A percentile compares a stretch with the other conserved stretches of the same genome.
Evolutionary conservation across 2,888 invertebrate species (phyloP).

Genomic region (Protodeltote pygarga): DNA sequence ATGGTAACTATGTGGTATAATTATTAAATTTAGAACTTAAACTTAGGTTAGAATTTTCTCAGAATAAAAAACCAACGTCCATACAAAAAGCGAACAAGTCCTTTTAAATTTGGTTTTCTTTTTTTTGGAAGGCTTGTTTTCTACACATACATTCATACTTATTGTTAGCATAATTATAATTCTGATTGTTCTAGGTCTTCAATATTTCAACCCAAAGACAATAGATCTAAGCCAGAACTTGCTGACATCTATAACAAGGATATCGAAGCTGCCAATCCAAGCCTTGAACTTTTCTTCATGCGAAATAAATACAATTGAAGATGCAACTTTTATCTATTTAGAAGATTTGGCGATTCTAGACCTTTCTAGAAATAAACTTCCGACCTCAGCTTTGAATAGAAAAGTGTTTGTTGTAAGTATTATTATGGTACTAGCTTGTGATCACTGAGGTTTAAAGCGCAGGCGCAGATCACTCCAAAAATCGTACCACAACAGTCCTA

Average conservation of each 20-base stretch:
- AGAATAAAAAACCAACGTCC: no score
- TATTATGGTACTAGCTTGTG: conserved; percentile 18
- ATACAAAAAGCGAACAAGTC: no score
- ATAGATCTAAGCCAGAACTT: conserved; percentile 71
- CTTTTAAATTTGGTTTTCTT: no score
- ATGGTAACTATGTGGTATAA: conserved; percentile 57
- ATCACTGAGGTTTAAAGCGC: no score
- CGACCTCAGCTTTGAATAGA: conserved; percentile 80
- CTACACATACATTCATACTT: no score
- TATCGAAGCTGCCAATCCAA: conserved; percentile 80
- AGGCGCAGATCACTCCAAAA: no score
- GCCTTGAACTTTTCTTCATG: conserved; percentile 87
- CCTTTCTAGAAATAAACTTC: conserved; percentile 89
- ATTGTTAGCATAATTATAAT: not conserved
- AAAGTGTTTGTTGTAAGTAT: conserved; percentile 88
- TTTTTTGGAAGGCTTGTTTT: no score
- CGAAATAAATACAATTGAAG: conserved; percentile 84
- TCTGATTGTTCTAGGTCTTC: conserved; percentile 54
- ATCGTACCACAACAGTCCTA: no score
- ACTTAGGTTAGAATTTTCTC: no score
- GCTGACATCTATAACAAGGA: conserved; percentile 67
- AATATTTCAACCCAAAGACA: conserved; percentile 41
- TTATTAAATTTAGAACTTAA: no score
- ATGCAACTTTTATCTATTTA: conserved; percentile 87
- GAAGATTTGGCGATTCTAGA: conserved; percentile 87